These are phyloP conservation scores for Polylopha cassiicola DNA, from an alignment of 2,888 invertebrate genomes.

Conservation along the genomic window DNA sequence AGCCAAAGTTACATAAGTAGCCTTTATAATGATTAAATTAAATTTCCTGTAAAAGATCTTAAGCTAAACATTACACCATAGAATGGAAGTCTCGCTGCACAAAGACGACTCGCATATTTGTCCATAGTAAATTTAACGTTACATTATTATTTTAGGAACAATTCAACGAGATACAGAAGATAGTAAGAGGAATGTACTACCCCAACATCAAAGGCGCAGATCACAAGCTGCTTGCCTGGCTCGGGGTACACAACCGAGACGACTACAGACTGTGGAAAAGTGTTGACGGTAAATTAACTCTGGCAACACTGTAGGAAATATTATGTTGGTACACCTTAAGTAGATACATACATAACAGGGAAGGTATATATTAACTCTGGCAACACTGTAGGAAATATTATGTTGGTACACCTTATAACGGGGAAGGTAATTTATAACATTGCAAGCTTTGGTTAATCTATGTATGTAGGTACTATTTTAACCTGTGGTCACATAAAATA, in stretches of 20 bases:
- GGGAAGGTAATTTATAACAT: constrained; percentile 29
- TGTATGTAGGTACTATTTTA: too few relatives aligned
- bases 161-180: constrained; percentile 47
- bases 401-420: too few relatives aligned
- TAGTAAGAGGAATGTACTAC: constrained; percentile 52
- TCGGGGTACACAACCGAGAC: constrained; percentile 54
- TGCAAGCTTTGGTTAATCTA: too few relatives aligned
- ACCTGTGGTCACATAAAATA: too few relatives aligned
- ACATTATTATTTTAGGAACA: constrained; percentile 44
- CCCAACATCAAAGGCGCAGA: constrained; percentile 37
- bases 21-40: too few relatives aligned
- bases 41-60: too few relatives aligned
- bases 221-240: constrained; percentile 48
- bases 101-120: neutral
- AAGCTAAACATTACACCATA: too few relatives aligned
- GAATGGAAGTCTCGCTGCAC: neutral
- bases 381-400: too few relatives aligned
- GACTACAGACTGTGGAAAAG: constrained; percentile 49
- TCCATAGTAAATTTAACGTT: constrained; percentile 1
- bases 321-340: too few relatives aligned
- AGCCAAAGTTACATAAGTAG: too few relatives aligned
- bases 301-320: neutral
- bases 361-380: constrained; percentile 27
- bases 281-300: constrained; percentile 42
- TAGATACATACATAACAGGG: too few relatives aligned